phyloP scores from a whole-genome alignment of 2,888 invertebrate species.

The Melinaea menophilus region DNA sequence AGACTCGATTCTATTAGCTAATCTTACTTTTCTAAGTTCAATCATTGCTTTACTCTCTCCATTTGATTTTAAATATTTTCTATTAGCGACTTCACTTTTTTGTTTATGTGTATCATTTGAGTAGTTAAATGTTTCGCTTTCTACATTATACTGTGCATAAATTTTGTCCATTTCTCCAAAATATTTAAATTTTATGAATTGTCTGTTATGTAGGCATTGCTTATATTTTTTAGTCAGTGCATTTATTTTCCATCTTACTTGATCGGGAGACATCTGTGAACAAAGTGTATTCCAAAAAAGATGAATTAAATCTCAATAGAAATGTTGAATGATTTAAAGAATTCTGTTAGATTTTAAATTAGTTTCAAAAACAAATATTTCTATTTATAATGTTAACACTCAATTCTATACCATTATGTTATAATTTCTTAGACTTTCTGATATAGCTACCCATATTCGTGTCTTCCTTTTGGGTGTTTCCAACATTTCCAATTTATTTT shows the following conservation, averaged over 20 bases:
- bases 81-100: background rate
- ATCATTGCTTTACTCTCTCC: constrained; percentile 47
- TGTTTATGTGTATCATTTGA: background rate
- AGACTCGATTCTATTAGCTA: constrained; percentile 51
- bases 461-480: constrained; percentile 57
- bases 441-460: constrained; percentile 53
- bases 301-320: too few species aligned
- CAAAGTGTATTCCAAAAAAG: background rate
- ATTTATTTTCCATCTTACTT: constrained; percentile 58
- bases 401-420: constrained; percentile 43
- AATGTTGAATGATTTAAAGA: too few species aligned
- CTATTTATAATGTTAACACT: background rate
- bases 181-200: constrained; percentile 48
- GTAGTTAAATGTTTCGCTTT: constrained; percentile 40
- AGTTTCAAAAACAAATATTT: too few species aligned
- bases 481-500: constrained; percentile 49
- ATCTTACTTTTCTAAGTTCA: constrained; percentile 49
- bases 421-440: constrained; percentile 45
- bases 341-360: too few species aligned
- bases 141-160: constrained; percentile 47
- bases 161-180: constrained; percentile 51
- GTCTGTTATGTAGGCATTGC: constrained; percentile 45
- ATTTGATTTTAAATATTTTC: constrained; percentile 4
- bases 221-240: constrained; percentile 54
- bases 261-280: constrained; percentile 50